Percentiles rank a stretch among this genome's conserved stretches.
Conservation (phyloP, 2,888 invertebrate genomes). For the Melieria crassipennis region DNA sequence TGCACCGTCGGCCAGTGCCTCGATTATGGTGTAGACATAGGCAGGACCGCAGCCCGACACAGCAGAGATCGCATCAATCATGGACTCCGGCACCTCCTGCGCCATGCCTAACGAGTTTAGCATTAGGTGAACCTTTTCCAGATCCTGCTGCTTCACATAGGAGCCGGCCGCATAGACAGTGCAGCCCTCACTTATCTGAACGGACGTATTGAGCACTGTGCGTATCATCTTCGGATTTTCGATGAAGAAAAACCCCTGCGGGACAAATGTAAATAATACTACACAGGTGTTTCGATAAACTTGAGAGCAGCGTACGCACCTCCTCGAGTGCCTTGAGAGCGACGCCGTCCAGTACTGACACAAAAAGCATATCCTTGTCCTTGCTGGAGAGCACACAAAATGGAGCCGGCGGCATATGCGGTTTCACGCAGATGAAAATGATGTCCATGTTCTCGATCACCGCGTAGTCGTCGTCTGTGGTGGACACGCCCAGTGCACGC, state of each 20-base stretch:
- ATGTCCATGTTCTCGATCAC: conserved; percentile 72
- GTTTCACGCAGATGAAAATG: conserved; percentile 91
- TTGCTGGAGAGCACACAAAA: conserved; percentile 64
- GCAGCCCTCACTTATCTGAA: conserved; percentile 77
- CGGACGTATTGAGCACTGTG: conserved; percentile 91
- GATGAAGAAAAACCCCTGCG: conserved; percentile 52
- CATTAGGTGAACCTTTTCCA: conserved; percentile 70
- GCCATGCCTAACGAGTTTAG: conserved; percentile 74
- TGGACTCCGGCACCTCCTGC: conserved; percentile 80
- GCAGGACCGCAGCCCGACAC: conserved; percentile 92
- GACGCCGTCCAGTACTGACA: conserved; percentile 87
- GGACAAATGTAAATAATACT: conserved; percentile 15
- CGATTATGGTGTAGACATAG: conserved; percentile 88
- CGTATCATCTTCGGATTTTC: conserved; percentile 70
- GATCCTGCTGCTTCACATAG: conserved; percentile 69
- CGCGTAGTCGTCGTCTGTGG: conserved; percentile 73
- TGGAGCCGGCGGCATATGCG: conserved; percentile 76
- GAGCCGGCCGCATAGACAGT: conserved; percentile 72
- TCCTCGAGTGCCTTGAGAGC: conserved; percentile 72
- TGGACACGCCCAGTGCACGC: conserved; percentile 72
- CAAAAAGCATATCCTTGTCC: conserved; percentile 71
- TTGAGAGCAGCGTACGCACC: conserved; percentile 62
- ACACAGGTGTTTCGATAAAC: background rate
- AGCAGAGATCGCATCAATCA: conserved; percentile 83
- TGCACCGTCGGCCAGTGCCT: conserved; percentile 93